A percentile compares a stretch with the other conserved stretches of the same genome.
Conservation (phyloP, 2,797 vertebrate species). For the Leptodactylus fallax region DNA sequence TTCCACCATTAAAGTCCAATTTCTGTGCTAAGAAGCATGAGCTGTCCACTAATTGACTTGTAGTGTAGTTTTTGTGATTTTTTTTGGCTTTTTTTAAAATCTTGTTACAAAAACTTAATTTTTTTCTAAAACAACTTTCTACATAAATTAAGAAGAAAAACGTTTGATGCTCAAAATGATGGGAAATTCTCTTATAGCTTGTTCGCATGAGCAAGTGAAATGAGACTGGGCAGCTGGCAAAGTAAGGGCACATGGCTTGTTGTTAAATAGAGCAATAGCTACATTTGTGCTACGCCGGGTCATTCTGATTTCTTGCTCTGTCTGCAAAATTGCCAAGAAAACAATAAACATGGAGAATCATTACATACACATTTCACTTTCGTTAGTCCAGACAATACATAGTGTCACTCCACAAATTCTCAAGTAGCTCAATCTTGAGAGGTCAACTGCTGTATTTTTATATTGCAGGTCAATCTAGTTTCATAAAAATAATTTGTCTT, state of each 20-base stretch:
- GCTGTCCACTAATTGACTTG: background rate
- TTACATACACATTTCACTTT: slow-evolving; percentile 59
- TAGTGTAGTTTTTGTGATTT: rapidly evolving
- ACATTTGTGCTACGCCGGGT: slow-evolving; percentile 18
- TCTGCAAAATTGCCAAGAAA: slow-evolving; percentile 57
- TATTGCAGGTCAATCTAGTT: slow-evolving; percentile 48
- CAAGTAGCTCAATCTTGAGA: slow-evolving; percentile 50
- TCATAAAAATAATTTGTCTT: slow-evolving; percentile 60
- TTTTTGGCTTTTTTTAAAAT: background rate
- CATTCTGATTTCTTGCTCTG: slow-evolving; percentile 44
- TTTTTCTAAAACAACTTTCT: background rate
- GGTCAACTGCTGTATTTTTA: slow-evolving; percentile 50
- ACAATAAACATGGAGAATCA: slow-evolving; percentile 58
- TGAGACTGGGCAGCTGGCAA: background rate
- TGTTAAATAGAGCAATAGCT: slow-evolving; percentile 40
- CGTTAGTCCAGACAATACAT: background rate
- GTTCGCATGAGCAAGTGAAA: background rate
- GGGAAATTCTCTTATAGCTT: background rate
- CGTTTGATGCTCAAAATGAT: slow-evolving; percentile 11
- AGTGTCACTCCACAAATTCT: slow-evolving; percentile 56
- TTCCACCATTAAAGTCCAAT: slow-evolving; percentile 47
- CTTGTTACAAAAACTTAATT: background rate
- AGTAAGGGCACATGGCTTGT: background rate
- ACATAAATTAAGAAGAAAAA: background rate
- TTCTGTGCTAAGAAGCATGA: background rate